These are phyloP conservation scores for Tragopan temminckii DNA, from an alignment of 2,797 vertebrate genomes.

Conservation along the genomic window DNA sequence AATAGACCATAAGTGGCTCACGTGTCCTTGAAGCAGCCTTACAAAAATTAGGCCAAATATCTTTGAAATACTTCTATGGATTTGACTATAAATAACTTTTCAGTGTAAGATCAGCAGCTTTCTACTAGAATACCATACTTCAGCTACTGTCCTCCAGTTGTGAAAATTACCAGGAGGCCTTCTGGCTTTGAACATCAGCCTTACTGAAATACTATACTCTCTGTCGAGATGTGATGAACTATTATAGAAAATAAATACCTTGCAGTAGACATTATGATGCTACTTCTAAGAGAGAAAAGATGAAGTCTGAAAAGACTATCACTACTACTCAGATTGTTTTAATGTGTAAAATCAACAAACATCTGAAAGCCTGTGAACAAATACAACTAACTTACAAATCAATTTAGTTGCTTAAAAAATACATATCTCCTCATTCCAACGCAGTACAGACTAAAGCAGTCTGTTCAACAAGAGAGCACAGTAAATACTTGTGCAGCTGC, in stretches of 20 bases:
- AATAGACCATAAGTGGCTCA: neutral
- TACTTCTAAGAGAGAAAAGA: neutral
- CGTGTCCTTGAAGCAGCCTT: neutral
- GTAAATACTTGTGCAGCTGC: neutral
- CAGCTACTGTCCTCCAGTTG: neutral
- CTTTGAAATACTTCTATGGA: neutral
- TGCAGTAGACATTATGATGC: neutral
- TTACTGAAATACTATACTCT: neutral
- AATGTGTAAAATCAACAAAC: neutral
- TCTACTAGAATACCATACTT: neutral
- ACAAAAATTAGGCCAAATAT: neutral
- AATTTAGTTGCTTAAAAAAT: neutral
- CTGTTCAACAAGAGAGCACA: neutral
- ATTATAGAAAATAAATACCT: neutral
- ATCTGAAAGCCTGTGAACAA: neutral
- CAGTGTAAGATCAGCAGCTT: neutral
- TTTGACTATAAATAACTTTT: neutral
- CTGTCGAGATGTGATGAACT: neutral
- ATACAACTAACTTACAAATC: neutral
- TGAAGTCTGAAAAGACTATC: neutral
- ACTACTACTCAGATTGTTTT: neutral
- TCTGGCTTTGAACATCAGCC: neutral
- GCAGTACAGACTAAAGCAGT: neutral
- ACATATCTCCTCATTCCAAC: neutral
- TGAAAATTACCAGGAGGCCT: neutral